These are phyloP conservation scores for Drosophila setosimentum DNA, from an alignment of 2,888 invertebrate genomes.

Conservation along the genomic window DNA sequence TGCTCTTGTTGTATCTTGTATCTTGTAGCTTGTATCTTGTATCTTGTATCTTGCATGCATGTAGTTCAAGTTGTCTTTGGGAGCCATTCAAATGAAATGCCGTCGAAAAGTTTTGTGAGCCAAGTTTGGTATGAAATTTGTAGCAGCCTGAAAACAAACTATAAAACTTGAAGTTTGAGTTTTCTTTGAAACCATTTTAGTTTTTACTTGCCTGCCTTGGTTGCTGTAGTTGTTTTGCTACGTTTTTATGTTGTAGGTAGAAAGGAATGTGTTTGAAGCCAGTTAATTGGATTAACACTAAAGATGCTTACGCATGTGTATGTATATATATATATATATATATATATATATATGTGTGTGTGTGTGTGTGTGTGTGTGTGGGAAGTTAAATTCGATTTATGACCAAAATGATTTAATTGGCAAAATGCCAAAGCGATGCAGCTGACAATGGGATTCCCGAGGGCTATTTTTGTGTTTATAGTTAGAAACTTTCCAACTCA, in stretches of 20 bases:
- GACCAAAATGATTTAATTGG: constrained; percentile 76
- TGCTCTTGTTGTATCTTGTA: neutral
- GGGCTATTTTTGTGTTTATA: constrained; percentile 11
- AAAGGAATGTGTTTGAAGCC: constrained; percentile 74
- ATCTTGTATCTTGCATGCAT: constrained; percentile 3
- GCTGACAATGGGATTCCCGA: constrained; percentile 23
- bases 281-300: constrained; percentile 77
- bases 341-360: neutral
- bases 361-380: constrained; percentile 25
- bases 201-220: constrained; percentile 3
- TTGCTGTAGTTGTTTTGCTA: constrained; percentile 14
- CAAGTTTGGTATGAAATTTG: constrained; percentile 76
- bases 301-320: constrained; percentile 1
- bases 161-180: constrained; percentile 76
- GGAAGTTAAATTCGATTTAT: constrained; percentile 68
- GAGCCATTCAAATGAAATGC: constrained; percentile 73
- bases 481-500: constrained; percentile 8
- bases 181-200: constrained; percentile 71
- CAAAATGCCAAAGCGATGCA: constrained; percentile 54
- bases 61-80: constrained; percentile 11
- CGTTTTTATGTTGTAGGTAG: constrained; percentile 42
- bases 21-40: constrained; percentile 1
- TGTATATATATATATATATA: too few species aligned
- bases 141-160: constrained; percentile 68
- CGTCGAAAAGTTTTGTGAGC: constrained; percentile 65